phyloP scores from a whole-genome alignment of 2,888 invertebrate species.

The Hydropsyche betteni region DNA sequence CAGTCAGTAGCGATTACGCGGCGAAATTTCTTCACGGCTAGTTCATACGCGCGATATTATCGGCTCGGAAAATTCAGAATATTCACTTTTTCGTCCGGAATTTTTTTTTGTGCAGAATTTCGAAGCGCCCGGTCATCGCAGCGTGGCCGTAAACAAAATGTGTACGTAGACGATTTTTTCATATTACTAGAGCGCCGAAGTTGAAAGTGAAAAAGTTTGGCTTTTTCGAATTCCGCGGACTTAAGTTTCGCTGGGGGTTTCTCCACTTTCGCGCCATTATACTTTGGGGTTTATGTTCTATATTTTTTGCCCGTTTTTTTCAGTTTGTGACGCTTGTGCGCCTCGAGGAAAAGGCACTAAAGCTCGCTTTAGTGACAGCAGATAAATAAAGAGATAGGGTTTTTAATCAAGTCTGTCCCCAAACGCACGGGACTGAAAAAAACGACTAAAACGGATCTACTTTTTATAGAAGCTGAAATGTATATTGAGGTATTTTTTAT shows the following conservation, averaged over 20 bases:
- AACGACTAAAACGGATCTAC: too few relatives aligned
- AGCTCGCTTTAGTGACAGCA: conserved; percentile 10
- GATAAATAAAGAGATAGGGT: conserved; percentile 21
- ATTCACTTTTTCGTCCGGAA: not conserved
- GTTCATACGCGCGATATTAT: not conserved
- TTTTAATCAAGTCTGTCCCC: conserved; percentile 20
- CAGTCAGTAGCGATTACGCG: conserved; percentile 28
- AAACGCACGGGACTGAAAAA: too few relatives aligned
- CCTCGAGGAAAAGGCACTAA: conserved; percentile 6
- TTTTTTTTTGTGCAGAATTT: too few relatives aligned
- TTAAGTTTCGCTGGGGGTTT: not conserved
- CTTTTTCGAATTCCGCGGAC: not conserved
- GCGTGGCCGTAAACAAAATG: too few relatives aligned
- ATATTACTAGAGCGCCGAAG: not conserved
- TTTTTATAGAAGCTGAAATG: too few relatives aligned
- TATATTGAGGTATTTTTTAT: too few relatives aligned
- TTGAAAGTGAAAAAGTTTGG: conserved; percentile 20
- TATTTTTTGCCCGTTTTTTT: not conserved
- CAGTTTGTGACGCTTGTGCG: not conserved
- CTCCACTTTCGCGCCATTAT: not conserved
- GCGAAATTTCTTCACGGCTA: conserved; percentile 24
- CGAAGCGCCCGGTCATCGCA: too few relatives aligned
- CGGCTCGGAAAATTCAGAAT: not conserved
- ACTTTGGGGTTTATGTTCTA: not conserved
- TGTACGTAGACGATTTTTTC: too few relatives aligned